phyloP scores from a whole-genome alignment of 2,888 invertebrate species.

The Sepioteuthis lessoniana region DNA sequence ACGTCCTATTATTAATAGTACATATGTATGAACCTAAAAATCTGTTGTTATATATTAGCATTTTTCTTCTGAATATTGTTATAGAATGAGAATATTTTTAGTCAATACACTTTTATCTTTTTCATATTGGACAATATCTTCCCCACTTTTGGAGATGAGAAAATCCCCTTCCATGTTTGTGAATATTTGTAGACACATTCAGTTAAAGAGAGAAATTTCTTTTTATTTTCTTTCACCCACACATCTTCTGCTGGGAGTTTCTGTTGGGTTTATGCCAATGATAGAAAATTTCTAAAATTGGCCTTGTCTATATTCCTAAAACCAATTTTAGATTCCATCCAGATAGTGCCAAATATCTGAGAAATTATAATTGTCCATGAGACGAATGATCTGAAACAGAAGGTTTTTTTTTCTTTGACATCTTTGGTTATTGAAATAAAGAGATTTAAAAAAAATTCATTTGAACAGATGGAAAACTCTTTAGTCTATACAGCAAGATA shows the following conservation, averaged over 20 bases:
- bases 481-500: neutral
- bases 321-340: neutral
- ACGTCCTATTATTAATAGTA: too few species aligned
- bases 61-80: neutral
- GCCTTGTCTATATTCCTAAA: neutral
- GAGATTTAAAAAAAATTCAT: neutral
- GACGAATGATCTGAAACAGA: constrained; percentile 10
- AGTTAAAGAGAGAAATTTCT: neutral
- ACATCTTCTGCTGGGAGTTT: neutral
- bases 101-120: neutral
- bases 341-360: constrained; percentile 4
- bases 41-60: too few species aligned
- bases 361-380: neutral
- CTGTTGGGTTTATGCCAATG: neutral
- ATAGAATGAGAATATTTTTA: neutral
- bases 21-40: too few species aligned
- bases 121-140: neutral
- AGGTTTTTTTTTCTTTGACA: neutral
- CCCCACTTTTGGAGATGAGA: neutral
- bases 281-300: neutral
- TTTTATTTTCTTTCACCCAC: neutral
- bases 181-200: neutral
- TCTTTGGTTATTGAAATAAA: neutral
- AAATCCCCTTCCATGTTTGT: too few species aligned
- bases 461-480: neutral